These are phyloP conservation scores for Entomyzon cyanotis DNA, from an alignment of 2,113 vertebrate species.

Conservation along the genomic window DNA sequence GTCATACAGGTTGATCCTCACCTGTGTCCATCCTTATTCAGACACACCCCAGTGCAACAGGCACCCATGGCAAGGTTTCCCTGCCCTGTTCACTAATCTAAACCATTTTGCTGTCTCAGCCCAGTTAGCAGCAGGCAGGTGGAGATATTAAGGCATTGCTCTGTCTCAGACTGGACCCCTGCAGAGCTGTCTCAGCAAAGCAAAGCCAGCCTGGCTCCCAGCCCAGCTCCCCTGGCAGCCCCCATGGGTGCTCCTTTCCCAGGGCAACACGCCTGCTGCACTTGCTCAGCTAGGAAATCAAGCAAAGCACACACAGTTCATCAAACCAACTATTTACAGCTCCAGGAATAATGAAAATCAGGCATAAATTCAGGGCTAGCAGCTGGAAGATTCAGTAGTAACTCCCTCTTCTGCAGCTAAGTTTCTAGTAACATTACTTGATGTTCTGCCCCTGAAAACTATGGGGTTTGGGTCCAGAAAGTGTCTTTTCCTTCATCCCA, in stretches of 20 bases:
- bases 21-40: neutral
- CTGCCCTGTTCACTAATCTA: neutral
- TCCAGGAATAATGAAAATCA: neutral
- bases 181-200: neutral
- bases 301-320: neutral
- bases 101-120: neutral
- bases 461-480: neutral
- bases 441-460: neutral
- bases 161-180: neutral
- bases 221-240: accelerated
- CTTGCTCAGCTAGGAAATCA: neutral
- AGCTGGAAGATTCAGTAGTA: neutral
- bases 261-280: neutral
- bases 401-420: neutral
- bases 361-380: neutral
- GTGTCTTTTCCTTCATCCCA: neutral
- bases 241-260: neutral
- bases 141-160: neutral
- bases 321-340: neutral
- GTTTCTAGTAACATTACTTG: neutral
- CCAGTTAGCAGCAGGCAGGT: neutral
- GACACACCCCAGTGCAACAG: neutral
- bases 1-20: neutral
- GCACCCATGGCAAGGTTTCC: neutral
- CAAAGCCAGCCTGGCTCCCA: neutral